Evolutionary conservation across 2,888 invertebrate genomes (phyloP).

Genomic region (Drosophila sordidula): DNA sequence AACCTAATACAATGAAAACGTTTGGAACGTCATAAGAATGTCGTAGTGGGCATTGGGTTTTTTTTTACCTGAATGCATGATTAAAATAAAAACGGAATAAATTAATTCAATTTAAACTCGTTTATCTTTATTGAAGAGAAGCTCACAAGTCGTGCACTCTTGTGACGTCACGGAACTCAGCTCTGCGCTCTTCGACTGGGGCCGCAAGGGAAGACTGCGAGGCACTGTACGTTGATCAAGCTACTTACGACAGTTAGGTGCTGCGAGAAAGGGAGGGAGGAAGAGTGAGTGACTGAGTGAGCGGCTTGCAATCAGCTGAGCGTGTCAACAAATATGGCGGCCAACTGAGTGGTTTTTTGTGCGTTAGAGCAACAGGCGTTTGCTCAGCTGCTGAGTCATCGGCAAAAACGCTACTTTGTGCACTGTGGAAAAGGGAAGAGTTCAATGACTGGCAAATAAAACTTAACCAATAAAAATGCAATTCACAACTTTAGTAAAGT

Average conservation of each 20-base stretch:
- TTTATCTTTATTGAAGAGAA: constrained; percentile 7
- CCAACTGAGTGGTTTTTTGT: constrained; percentile 11
- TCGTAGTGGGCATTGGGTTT: constrained; percentile 45
- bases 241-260: background rate
- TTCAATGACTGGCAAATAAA: constrained; percentile 1
- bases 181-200: constrained; percentile 10
- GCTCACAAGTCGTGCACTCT: constrained; percentile 8
- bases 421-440: constrained; percentile 29
- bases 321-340: constrained; percentile 36
- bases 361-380: constrained; percentile 51
- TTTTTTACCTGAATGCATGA: constrained; percentile 26
- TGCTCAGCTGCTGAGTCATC: constrained; percentile 45
- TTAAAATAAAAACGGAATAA: constrained; percentile 27
- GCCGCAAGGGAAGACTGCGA: background rate
- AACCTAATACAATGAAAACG: constrained; percentile 1
- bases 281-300: background rate
- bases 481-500: background rate
- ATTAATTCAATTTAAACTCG: constrained; percentile 7
- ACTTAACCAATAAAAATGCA: background rate
- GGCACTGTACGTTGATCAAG: constrained; percentile 19
- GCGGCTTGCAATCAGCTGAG: constrained; percentile 41
- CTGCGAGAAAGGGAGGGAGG: constrained; percentile 1
- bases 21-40: constrained; percentile 53
- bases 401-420: constrained; percentile 18
- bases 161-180: constrained; percentile 34